These are phyloP conservation scores for Amphipoea oculea DNA, from an alignment of 2,888 invertebrate genomes.

Conservation along the genomic window DNA sequence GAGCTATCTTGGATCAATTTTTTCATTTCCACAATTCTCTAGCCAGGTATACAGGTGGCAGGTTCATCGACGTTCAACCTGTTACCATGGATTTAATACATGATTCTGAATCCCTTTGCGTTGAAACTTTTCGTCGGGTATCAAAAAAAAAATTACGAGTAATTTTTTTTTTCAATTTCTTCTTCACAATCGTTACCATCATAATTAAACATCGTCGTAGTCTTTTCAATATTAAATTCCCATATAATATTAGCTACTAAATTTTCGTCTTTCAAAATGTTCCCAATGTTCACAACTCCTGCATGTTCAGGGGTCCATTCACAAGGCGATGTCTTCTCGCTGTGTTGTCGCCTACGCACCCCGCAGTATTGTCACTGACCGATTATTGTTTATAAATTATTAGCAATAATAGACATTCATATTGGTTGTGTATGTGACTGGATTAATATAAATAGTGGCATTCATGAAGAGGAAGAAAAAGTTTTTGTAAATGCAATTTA, in stretches of 20 bases:
- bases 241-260: not conserved
- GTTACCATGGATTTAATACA: too few species aligned
- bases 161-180: not conserved
- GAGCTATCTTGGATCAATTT: not conserved
- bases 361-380: conserved; percentile 75
- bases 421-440: conserved; percentile 10
- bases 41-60: not conserved
- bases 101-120: too few species aligned
- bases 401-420: conserved; percentile 41
- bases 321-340: conserved; percentile 64
- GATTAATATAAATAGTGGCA: conserved; percentile 1
- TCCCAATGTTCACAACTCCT: conserved; percentile 35
- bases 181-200: not conserved
- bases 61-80: too few species aligned
- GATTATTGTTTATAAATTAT: conserved; percentile 65
- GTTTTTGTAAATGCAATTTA: not conserved
- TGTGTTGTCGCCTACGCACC: conserved; percentile 79
- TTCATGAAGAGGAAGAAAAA: not conserved
- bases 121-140: too few species aligned
- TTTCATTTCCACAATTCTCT: not conserved
- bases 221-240: not conserved
- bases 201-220: not conserved
- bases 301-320: conserved; percentile 68
- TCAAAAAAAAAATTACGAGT: too few species aligned
- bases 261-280: not conserved